Evolutionary conservation across 2,888 invertebrate genomes (phyloP), one percentile per base, ranked within the genome.

Genomic region (Scaptomyza caliginosa): DNA sequence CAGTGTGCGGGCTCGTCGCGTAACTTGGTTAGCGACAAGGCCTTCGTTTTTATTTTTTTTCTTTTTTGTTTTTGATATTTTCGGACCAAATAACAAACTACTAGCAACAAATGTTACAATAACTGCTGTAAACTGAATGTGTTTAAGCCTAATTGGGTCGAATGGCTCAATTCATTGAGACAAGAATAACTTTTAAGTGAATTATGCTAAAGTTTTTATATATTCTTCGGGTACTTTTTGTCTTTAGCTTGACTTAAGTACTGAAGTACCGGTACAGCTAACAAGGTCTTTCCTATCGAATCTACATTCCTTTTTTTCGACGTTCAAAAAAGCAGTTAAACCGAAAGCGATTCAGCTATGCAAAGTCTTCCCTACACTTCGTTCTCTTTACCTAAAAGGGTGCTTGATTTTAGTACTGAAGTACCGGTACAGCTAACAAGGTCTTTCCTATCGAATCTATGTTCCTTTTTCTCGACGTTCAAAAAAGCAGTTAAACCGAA

Each of bases 1-100:
- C 42, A 40, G 36, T 70, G 70, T 72, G 75, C 67, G 67, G 75
- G 59, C 66, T 59, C 59, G 59, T 59, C 69, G 72, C 74, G 70
- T 70, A 74, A 73, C 70, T 73, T 54, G 71, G 70, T 73, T 70
- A 70, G 72, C 56, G 72, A 72, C 72, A 64, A 40, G 67, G 51
- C 62, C 62, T 70, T 34, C 67, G 38, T 54, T 71, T n/a, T n/a
- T n/a, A n/a, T n/a, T n/a, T n/a, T n/a, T n/a, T n/a, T n/a, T n/a
- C n/a, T n/a, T n/a, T n/a, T n/a, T n/a, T n/a, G n/a, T 66, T 48
- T 21, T 11, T 3, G 16, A 11, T 21, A 10, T 43, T 24, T 28
- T 30, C 17, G 49, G 39, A 52, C 34, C 34, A 49, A 17, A 11
- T 21, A 50, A 32, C 17, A 62, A 32, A n/a, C n/a, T n/a, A n/a